Percentiles rank a stretch among this genome's conserved stretches.
Evolutionary conservation across 2,888 invertebrate genomes (phyloP).

Genomic region (Anthophora plumipes): DNA sequence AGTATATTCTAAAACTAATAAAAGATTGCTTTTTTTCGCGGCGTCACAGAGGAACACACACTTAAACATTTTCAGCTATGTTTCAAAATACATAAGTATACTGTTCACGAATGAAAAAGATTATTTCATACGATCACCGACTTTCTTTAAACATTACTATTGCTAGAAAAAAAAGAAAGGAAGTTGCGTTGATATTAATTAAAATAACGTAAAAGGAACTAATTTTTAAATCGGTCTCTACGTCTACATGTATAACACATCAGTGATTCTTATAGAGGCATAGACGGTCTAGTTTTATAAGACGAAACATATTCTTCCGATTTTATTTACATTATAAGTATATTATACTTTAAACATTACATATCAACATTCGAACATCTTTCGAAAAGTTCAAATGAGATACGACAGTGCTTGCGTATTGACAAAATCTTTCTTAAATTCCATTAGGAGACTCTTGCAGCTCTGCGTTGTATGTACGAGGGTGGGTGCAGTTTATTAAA

Average conservation of each 20-base stretch:
- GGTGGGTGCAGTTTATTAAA: constrained; percentile 79
- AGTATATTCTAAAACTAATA: too few relatives aligned
- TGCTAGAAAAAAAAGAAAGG: background rate
- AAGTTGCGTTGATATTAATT: too few relatives aligned
- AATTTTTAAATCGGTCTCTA: background rate
- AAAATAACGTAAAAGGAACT: background rate
- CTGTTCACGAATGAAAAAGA: too few relatives aligned
- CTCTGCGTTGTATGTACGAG: constrained; percentile 63
- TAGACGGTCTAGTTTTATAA: constrained; percentile 15
- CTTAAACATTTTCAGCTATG: too few relatives aligned
- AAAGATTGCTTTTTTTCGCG: too few relatives aligned
- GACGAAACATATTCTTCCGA: constrained; percentile 1
- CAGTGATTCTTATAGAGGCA: background rate
- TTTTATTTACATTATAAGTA: constrained; percentile 20
- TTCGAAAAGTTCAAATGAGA: background rate
- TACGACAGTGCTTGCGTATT: constrained; percentile 10
- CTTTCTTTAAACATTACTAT: background rate
- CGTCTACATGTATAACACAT: background rate
- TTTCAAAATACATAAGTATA: too few relatives aligned
- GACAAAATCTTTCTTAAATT: background rate
- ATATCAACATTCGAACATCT: background rate
- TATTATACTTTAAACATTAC: too few relatives aligned
- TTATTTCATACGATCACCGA: too few relatives aligned
- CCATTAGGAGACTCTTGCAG: constrained; percentile 63
- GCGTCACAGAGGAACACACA: too few relatives aligned